These are phyloP conservation scores for Biston stratarius DNA, from an alignment of 2,888 invertebrate genomes.

Conservation along the genomic window DNA sequence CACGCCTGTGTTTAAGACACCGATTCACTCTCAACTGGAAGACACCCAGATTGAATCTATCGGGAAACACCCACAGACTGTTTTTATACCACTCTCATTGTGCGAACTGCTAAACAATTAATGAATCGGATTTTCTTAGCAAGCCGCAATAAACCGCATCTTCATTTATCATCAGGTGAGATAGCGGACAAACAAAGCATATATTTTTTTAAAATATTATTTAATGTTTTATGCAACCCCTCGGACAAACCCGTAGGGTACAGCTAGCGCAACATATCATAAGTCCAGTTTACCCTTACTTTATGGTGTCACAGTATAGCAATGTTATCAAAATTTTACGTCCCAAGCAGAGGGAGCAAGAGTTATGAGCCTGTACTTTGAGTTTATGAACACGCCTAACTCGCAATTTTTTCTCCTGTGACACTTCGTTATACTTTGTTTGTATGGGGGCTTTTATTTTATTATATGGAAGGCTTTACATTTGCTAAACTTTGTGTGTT, in stretches of 20 bases:
- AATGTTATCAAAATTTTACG: slow-evolving; percentile 42
- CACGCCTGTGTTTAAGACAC: no score
- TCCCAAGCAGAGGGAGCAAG: slow-evolving; percentile 22
- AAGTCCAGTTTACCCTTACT: slow-evolving; percentile 31
- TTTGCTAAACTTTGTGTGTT: not conserved
- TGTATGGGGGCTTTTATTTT: slow-evolving; percentile 15
- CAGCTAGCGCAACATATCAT: not conserved
- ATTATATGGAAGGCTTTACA: slow-evolving; percentile 11
- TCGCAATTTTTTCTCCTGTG: slow-evolving; percentile 28
- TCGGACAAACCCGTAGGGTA: not conserved
- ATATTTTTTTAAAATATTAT: no score
- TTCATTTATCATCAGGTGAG: no score
- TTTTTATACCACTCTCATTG: no score
- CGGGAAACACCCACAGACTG: no score
- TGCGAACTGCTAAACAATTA: no score
- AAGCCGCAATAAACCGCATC: no score
- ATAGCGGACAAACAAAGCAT: no score
- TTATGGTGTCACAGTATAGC: slow-evolving; percentile 34
- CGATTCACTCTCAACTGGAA: no score
- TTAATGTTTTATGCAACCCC: not conserved
- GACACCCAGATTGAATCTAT: no score
- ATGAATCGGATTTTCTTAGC: no score
- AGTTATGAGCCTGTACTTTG: slow-evolving; percentile 30
- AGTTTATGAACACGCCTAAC: slow-evolving; percentile 35
- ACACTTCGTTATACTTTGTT: slow-evolving; percentile 30